Percentiles rank a stretch among this genome's conserved stretches.
Evolutionary conservation across 2,113 vertebrate genomes (phyloP).

Genomic region (Archilochus colubris): DNA sequence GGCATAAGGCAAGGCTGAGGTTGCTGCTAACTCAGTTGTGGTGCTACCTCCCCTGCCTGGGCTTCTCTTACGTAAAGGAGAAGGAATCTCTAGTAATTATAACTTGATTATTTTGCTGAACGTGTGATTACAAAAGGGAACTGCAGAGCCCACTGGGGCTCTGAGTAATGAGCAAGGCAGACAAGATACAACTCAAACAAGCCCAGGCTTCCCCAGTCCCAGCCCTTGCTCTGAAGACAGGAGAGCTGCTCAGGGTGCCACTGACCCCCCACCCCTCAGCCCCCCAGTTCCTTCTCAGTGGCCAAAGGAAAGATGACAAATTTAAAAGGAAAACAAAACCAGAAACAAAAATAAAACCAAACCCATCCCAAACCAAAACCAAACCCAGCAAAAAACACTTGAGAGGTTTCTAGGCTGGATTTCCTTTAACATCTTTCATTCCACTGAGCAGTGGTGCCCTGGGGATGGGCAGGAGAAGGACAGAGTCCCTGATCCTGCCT

Average conservation of each 20-base stretch:
- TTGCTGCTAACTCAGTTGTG: slow-evolving; percentile 43
- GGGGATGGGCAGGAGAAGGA: background rate
- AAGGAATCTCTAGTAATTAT: slow-evolving; percentile 56
- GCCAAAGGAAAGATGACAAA: background rate
- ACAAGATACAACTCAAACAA: background rate
- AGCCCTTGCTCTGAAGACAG: background rate
- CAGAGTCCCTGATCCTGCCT: background rate
- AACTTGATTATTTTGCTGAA: slow-evolving; percentile 36
- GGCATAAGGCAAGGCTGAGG: background rate
- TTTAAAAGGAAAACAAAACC: background rate
- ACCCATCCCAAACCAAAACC: too few species aligned
- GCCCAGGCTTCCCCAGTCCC: background rate
- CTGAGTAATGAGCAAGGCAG: background rate
- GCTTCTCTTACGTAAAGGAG: slow-evolving; percentile 8
- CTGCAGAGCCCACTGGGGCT: background rate
- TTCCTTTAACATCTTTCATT: background rate
- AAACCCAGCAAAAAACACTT: background rate
- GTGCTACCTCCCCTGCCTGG: slow-evolving; percentile 13
- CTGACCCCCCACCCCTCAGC: background rate
- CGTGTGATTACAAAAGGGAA: background rate
- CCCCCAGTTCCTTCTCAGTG: background rate
- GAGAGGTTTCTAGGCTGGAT: background rate
- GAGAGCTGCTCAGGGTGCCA: background rate
- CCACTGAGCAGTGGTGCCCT: accelerated
- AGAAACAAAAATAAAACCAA: background rate